A percentile compares a stretch with the other conserved stretches of the same genome.
Conservation (phyloP, 2,888 invertebrate genomes). For the Boloria euphrosyne region DNA sequence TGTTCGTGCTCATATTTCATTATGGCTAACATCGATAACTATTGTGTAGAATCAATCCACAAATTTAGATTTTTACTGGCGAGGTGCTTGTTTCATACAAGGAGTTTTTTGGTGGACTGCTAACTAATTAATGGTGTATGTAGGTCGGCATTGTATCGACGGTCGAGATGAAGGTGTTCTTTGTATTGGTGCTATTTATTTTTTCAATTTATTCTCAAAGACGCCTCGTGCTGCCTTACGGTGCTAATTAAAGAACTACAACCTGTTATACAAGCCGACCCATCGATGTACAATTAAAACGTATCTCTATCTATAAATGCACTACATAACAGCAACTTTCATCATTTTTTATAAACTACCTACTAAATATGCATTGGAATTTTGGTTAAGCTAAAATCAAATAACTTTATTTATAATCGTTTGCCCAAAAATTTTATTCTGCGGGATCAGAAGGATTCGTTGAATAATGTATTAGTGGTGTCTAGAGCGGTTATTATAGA, state of each 20-base stretch:
- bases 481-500: slow-evolving; percentile 69
- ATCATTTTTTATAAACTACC: no score
- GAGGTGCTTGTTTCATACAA: no score
- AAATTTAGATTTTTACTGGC: not conserved
- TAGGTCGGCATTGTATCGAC: slow-evolving; percentile 67
- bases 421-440: slow-evolving; percentile 61
- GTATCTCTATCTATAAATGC: slow-evolving; percentile 8
- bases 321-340: no score
- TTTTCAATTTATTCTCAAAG: slow-evolving; percentile 65
- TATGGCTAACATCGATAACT: not conserved
- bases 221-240: slow-evolving; percentile 44
- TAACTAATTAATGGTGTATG: slow-evolving; percentile 71
- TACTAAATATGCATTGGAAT: no score
- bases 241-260: slow-evolving; percentile 64
- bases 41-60: not conserved
- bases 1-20: not conserved
- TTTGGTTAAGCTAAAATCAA: not conserved
- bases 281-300: slow-evolving; percentile 50
- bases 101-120: slow-evolving; percentile 63
- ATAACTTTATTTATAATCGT: slow-evolving; percentile 20
- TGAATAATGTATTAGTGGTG: slow-evolving; percentile 73
- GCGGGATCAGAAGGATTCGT: slow-evolving; percentile 60
- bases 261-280: slow-evolving; percentile 56
- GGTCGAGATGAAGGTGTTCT: slow-evolving; percentile 69
- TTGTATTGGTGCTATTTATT: slow-evolving; percentile 70